Evolutionary conservation across 1,140 invertebrate genomes (phyloP).

Genomic region (Drosophila eugracilis): DNA sequence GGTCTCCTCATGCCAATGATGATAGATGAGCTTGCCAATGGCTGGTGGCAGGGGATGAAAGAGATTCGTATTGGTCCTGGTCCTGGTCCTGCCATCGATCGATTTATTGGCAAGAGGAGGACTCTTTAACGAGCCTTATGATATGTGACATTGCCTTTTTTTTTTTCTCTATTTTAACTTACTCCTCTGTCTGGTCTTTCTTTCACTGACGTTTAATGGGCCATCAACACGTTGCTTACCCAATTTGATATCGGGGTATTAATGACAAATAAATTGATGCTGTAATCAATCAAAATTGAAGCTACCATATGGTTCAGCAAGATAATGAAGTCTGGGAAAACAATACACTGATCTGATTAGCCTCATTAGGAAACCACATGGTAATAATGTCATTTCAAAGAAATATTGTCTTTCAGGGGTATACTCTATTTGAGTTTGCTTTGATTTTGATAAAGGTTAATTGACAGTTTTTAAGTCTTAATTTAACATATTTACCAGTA

Average conservation of each 20-base stretch:
- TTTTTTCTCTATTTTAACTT: slow-evolving; percentile 14
- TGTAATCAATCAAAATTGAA: slow-evolving; percentile 61
- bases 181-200: slow-evolving; percentile 11
- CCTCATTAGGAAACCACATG: slow-evolving; percentile 13
- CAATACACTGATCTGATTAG: slow-evolving; percentile 44
- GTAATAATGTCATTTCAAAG: background rate
- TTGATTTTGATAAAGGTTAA: background rate
- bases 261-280: slow-evolving; percentile 71
- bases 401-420: background rate
- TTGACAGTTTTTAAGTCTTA: no score
- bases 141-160: slow-evolving; percentile 29
- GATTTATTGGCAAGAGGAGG: background rate
- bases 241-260: slow-evolving; percentile 51
- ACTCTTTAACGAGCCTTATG: background rate
- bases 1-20: slow-evolving; percentile 51
- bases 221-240: slow-evolving; percentile 58
- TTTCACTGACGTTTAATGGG: slow-evolving; percentile 52
- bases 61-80: slow-evolving; percentile 24
- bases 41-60: slow-evolving; percentile 14
- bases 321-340: slow-evolving; percentile 52
- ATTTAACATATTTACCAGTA: background rate
- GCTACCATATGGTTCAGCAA: slow-evolving; percentile 35
- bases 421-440: background rate
- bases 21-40: slow-evolving; percentile 64
- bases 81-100: no score